Percentiles rank a stretch among this genome's conserved stretches.
phyloP scores from a whole-genome alignment of 2,888 invertebrate species.

The Prenolepis imparis region DNA sequence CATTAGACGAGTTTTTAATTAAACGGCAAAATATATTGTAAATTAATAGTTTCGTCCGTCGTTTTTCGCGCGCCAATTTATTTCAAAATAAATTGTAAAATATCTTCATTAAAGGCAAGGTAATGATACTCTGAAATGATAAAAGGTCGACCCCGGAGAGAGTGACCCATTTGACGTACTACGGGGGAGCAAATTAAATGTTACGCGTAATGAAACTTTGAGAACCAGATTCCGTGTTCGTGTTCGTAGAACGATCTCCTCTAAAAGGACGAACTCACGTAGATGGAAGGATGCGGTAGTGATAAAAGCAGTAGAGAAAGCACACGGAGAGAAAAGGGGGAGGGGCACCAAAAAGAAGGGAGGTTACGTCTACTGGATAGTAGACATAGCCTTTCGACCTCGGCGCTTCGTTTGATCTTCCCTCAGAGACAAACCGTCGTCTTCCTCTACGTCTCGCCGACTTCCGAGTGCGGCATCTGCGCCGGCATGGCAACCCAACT shows the following conservation, averaged over 20 bases:
- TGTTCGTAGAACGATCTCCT: constrained; percentile 28
- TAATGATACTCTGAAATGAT: constrained; percentile 12
- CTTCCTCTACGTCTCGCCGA: constrained; percentile 51
- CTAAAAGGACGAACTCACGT: constrained; percentile 19
- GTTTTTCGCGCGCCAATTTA: constrained; percentile 7
- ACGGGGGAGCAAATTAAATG: constrained; percentile 45
- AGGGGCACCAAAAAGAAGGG: constrained; percentile 34
- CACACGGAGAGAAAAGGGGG: constrained; percentile 26
- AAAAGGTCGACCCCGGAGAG: neutral
- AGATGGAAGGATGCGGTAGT: constrained; percentile 23
- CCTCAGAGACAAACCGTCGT: constrained; percentile 63
- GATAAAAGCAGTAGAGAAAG: constrained; percentile 44
- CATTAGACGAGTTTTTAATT: neutral
- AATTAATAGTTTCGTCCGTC: neutral
- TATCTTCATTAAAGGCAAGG: neutral
- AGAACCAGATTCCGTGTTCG: constrained; percentile 32
- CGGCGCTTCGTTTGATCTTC: constrained; percentile 70
- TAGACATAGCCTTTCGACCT: constrained; percentile 65
- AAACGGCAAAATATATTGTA: neutral
- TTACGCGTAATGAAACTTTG: constrained; percentile 52
- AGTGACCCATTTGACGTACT: constrained; percentile 8
- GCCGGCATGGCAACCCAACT: constrained; percentile 30
- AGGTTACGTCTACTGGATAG: constrained; percentile 48
- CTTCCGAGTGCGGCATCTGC: constrained; percentile 27
- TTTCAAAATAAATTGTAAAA: neutral